Evolutionary conservation across 2,888 invertebrate species (phyloP), one percentile per base, ranked within the genome.

Genomic region (Anticlea derivata): DNA sequence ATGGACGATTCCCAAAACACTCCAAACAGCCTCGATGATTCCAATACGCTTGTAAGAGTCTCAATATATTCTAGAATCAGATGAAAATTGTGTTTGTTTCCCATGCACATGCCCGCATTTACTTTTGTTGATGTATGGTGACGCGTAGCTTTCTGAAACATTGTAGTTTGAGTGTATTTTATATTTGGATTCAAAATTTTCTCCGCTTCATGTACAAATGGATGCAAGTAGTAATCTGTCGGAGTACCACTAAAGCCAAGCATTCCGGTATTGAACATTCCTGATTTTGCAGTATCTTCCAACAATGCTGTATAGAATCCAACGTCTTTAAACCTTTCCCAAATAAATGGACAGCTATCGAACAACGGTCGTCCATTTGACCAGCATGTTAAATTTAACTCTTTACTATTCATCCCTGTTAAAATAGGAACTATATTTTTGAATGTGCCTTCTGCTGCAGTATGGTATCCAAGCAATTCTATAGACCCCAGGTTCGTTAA

Each of bases 361-460:
- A 95, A 95, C 8, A 91, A 84, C 0, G 85, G 80, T 1, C 76
- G 70, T 0, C 78, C 69, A n/a, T 82, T 78, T 0, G 87, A 88
- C 83, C 93, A 91, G 68, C 96, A 96, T 0, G 78, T 85, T 8
- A 82, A 74, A 27, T 79, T 78, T 20, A 96, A 67, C 65, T 96
- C 94, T 1, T 81, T 78, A 13, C 90, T 92, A 6, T 90, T 92
- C 39, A 93, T 67, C 0, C 97, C 97, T 1, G 93, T 92, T 3
- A 97, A 79, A 29, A 95, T 89, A 0, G 97, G 95, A 12, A 96
- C 92, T 23, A 98, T 71, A 78, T 98, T 98, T 0, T 96, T 95
- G 72, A 95, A 97, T 0, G 97, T 97, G 73, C n/a, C 97, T 96
- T 97, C 96, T 0, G 93, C 97, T 1, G 98, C 94, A 86, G 97